Evolutionary conservation across 2,797 vertebrate genomes (phyloP), one percentile per base, ranked within the genome.

Genomic region (Darevskia mixta): DNA sequence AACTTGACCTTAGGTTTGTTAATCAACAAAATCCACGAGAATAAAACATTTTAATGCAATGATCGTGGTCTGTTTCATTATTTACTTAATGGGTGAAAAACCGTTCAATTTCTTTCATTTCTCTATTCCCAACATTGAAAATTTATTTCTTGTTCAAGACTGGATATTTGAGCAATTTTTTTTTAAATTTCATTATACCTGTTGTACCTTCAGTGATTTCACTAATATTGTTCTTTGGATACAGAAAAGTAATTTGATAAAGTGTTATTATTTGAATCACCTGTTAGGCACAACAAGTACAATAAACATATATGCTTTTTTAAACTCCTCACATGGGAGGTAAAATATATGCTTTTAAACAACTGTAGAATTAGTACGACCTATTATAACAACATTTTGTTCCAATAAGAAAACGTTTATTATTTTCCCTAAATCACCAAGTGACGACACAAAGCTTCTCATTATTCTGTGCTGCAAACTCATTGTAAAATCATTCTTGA

Each of bases 1-100:
- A 96, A 96, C 95, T 97, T 96, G 97, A 96, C 95, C 95, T 96
- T 94, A 92, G 85, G 77, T 95, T 96, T 94, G 90, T 95, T 94
- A 94, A 95, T 91, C 91, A 90, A 86, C 85, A 80, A 94, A 93
- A 94, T 87, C 92, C 75, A 90, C 27, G 81, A 86, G 35, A 79
- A 87, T 73, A 76, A 89, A 89, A 9, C 29, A 5, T 35, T 58
- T n/a, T 73, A 0, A 0, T 4, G 0, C 13, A 92, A 87, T 0
- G 5, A 86, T 27, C 0, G 0, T 86, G 85, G 32, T 87, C 88
- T 32, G 83, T 11, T 7, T 27, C 49, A 55, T 49, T 43, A 8
- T 66, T 20, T 1, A 38, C 15, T 79, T 89, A 55, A 75, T n/a
- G 32, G 23, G 75, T 49, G 32, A 13, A 85, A 92, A 83, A 49